Conservation (phyloP, 2,888 invertebrate species). For the Elmis aenea region DNA sequence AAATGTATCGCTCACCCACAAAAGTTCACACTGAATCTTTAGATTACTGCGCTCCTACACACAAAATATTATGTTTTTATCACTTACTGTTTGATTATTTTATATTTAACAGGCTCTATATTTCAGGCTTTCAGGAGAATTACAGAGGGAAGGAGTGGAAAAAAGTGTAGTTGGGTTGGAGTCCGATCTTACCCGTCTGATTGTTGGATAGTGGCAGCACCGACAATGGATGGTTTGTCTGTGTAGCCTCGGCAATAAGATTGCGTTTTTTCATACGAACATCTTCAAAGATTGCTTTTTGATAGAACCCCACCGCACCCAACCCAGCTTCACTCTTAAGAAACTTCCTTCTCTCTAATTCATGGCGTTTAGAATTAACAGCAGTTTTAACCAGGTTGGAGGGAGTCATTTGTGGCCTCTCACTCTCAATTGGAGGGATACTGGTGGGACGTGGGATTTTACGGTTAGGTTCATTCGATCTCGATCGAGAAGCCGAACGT, state of each 20-base stretch:
- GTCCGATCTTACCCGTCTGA: constrained; percentile 56
- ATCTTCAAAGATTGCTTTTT: constrained; percentile 30
- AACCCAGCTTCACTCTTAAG: constrained; percentile 47
- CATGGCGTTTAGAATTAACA: constrained; percentile 57
- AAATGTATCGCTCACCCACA: no score
- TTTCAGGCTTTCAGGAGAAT: constrained; percentile 14
- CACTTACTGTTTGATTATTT: no score
- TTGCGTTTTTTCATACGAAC: constrained; percentile 47
- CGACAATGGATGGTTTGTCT: constrained; percentile 46
- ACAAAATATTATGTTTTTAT: no score
- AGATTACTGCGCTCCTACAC: no score
- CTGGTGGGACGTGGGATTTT: constrained; percentile 38
- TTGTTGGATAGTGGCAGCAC: constrained; percentile 50
- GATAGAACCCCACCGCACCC: constrained; percentile 39
- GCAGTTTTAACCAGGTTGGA: constrained; percentile 61
- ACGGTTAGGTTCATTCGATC: constrained; percentile 33
- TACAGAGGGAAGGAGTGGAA: constrained; percentile 16
- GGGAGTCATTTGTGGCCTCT: constrained; percentile 48
- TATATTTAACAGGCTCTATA: constrained; percentile 7
- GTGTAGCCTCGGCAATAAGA: constrained; percentile 46
- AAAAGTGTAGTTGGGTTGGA: constrained; percentile 27
- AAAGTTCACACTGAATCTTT: no score
- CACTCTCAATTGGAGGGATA: constrained; percentile 29
- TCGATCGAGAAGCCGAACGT: constrained; percentile 36
- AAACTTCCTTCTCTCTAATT: constrained; percentile 50